A percentile compares a stretch with the other conserved stretches of the same genome.
These are phyloP conservation scores for Takifugu bimaculatus DNA, from an alignment of 2,113 vertebrate genomes.

Conservation along the genomic window DNA sequence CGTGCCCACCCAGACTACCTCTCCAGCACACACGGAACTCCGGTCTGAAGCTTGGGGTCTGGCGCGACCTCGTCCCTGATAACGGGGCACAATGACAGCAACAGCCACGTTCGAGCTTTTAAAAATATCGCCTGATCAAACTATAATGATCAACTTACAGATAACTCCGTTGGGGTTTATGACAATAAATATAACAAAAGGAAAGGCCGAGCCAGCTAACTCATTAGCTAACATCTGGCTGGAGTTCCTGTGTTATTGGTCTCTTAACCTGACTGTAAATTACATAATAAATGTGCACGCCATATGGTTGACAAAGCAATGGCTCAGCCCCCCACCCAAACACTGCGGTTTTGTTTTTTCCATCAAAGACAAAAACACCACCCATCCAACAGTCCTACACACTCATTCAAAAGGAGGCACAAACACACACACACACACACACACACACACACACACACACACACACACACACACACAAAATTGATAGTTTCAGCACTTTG, in stretches of 20 bases:
- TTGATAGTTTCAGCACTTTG: constrained; percentile 10
- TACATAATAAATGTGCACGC: constrained; percentile 65
- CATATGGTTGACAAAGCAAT: constrained; percentile 60
- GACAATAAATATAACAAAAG: background rate
- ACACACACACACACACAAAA: constrained; percentile 9
- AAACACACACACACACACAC: background rate
- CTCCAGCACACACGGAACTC: background rate
- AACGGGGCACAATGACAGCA: constrained; percentile 3
- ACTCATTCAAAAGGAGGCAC: constrained; percentile 16
- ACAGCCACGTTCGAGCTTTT: no score
- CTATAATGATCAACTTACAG: no score
- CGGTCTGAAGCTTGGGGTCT: constrained; percentile 2
- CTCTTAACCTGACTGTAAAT: constrained; percentile 57
- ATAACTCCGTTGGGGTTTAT: background rate
- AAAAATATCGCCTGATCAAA: no score
- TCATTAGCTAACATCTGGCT: constrained; percentile 41
- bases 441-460: constrained; percentile 8
- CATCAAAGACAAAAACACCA: constrained; percentile 36
- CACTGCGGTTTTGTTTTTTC: constrained; percentile 47
- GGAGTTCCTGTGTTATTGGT: constrained; percentile 32
- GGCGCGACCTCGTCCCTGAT: constrained; percentile 4
- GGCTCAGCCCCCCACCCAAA: constrained; percentile 33
- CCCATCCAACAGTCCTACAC: constrained; percentile 19
- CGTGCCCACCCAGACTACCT: constrained; percentile 38
- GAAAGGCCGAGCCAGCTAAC: constrained; percentile 18